Evolutionary conservation across 2,113 vertebrate species (phyloP).

Genomic region (Grus americana): DNA sequence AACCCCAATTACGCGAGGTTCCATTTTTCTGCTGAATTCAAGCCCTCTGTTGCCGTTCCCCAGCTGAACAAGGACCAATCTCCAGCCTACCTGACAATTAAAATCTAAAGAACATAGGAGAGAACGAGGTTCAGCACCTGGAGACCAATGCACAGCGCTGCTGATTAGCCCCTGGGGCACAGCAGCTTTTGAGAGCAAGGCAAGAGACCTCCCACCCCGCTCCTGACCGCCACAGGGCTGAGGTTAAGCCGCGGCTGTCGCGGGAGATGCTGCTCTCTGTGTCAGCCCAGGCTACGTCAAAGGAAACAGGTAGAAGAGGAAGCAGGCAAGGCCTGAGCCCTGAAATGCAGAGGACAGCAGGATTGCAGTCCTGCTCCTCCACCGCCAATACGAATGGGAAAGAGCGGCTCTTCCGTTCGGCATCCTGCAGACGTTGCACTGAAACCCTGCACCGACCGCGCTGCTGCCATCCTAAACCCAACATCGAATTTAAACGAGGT

Average conservation of each 20-base stretch:
- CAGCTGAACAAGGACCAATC: background rate
- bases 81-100: background rate
- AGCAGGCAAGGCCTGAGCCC: background rate
- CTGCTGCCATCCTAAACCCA: background rate
- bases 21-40: background rate
- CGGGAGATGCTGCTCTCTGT: background rate
- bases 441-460: background rate
- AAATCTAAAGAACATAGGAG: background rate
- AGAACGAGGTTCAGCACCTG: background rate
- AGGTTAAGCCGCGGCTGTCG: background rate
- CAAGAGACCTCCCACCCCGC: background rate
- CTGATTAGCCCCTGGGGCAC: background rate
- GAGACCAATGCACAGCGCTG: background rate
- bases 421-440: fast-evolving
- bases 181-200: background rate
- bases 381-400: fast-evolving
- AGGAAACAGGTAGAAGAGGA: background rate
- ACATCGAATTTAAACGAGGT: background rate
- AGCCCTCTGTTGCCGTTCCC: background rate
- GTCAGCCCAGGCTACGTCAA: background rate
- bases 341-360: background rate
- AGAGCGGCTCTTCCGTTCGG: background rate
- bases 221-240: background rate
- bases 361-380: background rate
- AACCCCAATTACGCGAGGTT: background rate